A percentile compares a stretch with the other conserved stretches of the same genome.
Conservation (phyloP, 2,797 vertebrate genomes). For the Brotula barbata region DNA sequence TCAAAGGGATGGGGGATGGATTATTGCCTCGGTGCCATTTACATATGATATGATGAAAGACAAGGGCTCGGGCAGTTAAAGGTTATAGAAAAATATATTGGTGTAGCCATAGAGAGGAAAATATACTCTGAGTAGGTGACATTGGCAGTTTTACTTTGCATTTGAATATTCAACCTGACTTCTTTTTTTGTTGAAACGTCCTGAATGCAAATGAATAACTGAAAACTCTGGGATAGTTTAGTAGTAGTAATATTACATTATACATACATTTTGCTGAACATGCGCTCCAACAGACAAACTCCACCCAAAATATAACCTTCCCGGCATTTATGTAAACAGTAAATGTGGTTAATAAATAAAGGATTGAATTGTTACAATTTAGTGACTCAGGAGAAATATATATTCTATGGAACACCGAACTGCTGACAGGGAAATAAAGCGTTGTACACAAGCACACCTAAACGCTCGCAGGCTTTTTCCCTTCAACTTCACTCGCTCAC, state of each 20-base stretch:
- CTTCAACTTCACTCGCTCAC: conserved; percentile 4
- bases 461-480: background rate
- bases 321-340: too few relatives aligned
- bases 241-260: too few relatives aligned
- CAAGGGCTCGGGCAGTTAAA: conserved; percentile 44
- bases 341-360: background rate
- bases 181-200: too few relatives aligned
- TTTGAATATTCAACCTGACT: conserved; percentile 54
- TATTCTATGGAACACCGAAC: too few relatives aligned
- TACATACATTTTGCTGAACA: too few relatives aligned
- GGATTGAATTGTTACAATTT: conserved; percentile 13
- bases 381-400: conserved; percentile 1
- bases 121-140: conserved; percentile 45
- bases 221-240: too few relatives aligned
- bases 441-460: conserved; percentile 19
- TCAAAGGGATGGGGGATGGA: conserved; percentile 31
- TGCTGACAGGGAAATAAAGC: conserved; percentile 24
- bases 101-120: conserved; percentile 47
- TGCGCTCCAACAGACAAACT: too few relatives aligned
- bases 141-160: conserved; percentile 48
- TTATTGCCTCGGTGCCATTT: conserved; percentile 26
- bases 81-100: conserved; percentile 41
- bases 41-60: conserved; percentile 49
- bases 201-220: conserved; percentile 16
- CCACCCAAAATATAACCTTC: too few relatives aligned